Evolutionary conservation across 2,888 invertebrate genomes (phyloP).

Genomic region (Camponotus fellah): DNA sequence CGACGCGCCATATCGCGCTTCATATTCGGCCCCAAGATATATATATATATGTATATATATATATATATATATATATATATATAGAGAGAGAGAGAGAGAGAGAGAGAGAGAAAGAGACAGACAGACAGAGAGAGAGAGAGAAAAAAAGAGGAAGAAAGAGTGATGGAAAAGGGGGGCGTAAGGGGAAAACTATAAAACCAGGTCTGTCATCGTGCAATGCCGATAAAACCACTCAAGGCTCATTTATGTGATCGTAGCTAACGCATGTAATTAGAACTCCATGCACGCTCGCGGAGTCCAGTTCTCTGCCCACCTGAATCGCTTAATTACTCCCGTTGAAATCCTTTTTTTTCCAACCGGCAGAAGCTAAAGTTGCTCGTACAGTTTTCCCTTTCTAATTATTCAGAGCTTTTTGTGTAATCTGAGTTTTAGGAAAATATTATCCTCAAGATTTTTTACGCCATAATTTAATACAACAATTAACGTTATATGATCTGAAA

Average conservation of each 20-base stretch:
- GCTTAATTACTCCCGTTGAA: constrained; percentile 28
- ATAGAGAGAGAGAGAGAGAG: neutral
- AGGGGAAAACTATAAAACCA: constrained; percentile 4
- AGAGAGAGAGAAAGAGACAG: constrained; percentile 2
- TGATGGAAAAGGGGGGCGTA: neutral
- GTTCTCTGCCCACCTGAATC: constrained; percentile 22
- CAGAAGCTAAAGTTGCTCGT: neutral
- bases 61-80: too few relatives aligned
- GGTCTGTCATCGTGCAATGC: constrained; percentile 5
- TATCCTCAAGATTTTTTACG: neutral
- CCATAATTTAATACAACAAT: neutral
- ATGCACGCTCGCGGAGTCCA: constrained; percentile 19
- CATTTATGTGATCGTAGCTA: constrained; percentile 42
- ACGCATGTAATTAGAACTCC: constrained; percentile 44
- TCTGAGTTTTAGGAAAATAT: neutral
- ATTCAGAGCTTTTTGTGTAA: neutral
- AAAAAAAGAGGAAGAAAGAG: neutral
- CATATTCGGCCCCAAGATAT: constrained; percentile 17
- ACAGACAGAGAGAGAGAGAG: neutral
- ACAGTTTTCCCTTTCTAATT: constrained; percentile 6
- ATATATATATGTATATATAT: too few relatives aligned
- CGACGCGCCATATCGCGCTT: constrained; percentile 61
- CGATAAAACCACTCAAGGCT: constrained; percentile 24
- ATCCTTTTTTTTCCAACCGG: constrained; percentile 21
- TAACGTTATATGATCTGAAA: neutral